These are phyloP conservation scores for Palythoa grandis DNA, from an alignment of 92 coral and sea anemone species.

Conservation along the genomic window DNA sequence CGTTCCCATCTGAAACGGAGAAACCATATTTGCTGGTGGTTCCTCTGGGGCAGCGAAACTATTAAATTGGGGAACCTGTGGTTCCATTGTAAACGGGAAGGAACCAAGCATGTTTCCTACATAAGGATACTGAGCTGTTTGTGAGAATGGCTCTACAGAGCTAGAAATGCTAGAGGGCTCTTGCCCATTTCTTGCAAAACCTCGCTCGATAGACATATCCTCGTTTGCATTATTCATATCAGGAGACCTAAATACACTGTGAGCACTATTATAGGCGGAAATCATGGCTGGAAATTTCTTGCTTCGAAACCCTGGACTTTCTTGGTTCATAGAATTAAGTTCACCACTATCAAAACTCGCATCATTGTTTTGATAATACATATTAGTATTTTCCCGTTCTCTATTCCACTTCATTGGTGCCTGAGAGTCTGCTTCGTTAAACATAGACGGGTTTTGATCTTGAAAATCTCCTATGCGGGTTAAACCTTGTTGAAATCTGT, in stretches of 20 bases:
- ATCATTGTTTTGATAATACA: neutral
- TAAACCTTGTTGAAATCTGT: neutral
- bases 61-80: slow-evolving; percentile 10
- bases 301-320: neutral
- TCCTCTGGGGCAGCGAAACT: neutral
- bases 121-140: slow-evolving; percentile 16
- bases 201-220: slow-evolving; percentile 8
- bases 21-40: neutral
- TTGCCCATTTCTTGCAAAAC: slow-evolving; percentile 1
- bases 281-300: slow-evolving; percentile 6
- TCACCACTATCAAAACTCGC: neutral
- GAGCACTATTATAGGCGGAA: neutral
- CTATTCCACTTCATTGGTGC: slow-evolving; percentile 1
- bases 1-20: slow-evolving; percentile 7
- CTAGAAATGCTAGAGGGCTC: neutral
- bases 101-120: slow-evolving; percentile 11
- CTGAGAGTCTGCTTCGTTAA: slow-evolving; percentile 9
- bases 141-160: neutral
- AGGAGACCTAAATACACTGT: neutral
- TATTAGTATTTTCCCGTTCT: neutral
- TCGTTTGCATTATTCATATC: neutral
- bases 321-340: slow-evolving; percentile 22
- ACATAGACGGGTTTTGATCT: neutral
- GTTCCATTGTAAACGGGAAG: slow-evolving; percentile 2
- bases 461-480: slow-evolving; percentile 11